Evolutionary conservation across 2,797 vertebrate species (phyloP).

Genomic region (Sebastes trivittatus): DNA sequence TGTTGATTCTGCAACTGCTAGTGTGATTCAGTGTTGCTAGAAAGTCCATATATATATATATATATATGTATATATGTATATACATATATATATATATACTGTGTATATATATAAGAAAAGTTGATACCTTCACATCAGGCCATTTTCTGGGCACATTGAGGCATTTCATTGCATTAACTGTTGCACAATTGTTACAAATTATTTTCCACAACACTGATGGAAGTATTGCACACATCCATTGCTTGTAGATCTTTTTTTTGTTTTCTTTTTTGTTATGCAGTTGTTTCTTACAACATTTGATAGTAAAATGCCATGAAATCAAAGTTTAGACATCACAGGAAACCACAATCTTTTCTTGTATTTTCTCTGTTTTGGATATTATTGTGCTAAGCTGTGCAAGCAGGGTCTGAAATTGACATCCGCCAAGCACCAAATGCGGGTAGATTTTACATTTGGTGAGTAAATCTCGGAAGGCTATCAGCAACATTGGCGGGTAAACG

Average conservation of each 20-base stretch:
- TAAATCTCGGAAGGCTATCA: too few species aligned
- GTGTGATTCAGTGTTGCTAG: background rate
- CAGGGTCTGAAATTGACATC: too few species aligned
- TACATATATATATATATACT: too few species aligned
- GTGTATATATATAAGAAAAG: background rate
- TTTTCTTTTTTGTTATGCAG: background rate
- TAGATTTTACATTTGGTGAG: too few species aligned
- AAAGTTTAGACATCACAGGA: background rate
- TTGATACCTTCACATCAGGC: background rate
- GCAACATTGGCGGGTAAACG: too few species aligned
- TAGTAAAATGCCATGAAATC: background rate
- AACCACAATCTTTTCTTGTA: background rate
- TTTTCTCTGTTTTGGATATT: background rate
- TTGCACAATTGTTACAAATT: background rate
- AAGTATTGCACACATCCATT: background rate
- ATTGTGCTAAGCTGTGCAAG: background rate
- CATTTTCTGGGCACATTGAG: background rate
- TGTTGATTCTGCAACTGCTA: conserved; percentile 1
- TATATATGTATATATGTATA: too few species aligned
- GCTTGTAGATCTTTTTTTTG: background rate
- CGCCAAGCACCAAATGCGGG: too few species aligned
- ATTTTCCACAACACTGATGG: background rate
- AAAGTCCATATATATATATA: background rate
- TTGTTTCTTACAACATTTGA: background rate
- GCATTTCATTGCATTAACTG: background rate